Evolutionary conservation across 1,140 invertebrate species (phyloP).

Genomic region (Cheumatopsyche charites): DNA sequence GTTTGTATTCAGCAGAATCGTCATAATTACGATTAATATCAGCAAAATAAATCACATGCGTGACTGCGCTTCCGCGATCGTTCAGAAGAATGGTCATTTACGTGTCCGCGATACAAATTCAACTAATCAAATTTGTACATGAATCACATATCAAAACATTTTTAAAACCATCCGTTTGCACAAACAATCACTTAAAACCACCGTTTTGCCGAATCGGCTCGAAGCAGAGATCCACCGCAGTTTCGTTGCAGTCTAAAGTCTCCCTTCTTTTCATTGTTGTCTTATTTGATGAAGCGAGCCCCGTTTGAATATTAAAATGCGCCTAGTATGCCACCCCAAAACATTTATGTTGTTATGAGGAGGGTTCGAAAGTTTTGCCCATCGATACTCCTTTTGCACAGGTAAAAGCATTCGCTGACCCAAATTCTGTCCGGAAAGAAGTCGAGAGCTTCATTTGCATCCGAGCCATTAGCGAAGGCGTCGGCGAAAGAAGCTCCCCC

Average conservation of each 20-base stretch:
- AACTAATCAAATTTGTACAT: too few relatives aligned
- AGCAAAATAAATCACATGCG: too few relatives aligned
- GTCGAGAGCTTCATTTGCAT: slow-evolving; percentile 35
- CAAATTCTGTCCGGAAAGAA: slow-evolving; percentile 37
- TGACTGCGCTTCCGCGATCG: too few relatives aligned
- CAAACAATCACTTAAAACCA: too few relatives aligned
- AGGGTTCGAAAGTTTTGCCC: not conserved
- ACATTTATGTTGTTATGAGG: not conserved
- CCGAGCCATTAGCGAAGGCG: slow-evolving; percentile 24
- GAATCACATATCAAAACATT: too few relatives aligned
- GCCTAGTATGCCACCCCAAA: not conserved
- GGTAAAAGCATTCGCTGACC: slow-evolving; percentile 35
- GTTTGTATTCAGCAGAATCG: too few relatives aligned
- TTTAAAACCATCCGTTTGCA: too few relatives aligned
- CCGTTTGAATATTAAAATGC: slow-evolving; percentile 28
- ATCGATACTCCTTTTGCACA: not conserved
- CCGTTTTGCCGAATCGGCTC: too few relatives aligned
- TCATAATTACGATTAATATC: too few relatives aligned
- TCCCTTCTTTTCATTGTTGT: slow-evolving; percentile 30
- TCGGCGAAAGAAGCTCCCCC: slow-evolving; percentile 37
- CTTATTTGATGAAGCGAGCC: slow-evolving; percentile 35
- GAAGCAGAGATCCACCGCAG: too few relatives aligned
- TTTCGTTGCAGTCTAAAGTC: not conserved
- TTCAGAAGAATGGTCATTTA: too few relatives aligned
- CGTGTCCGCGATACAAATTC: too few relatives aligned